Conservation (phyloP, 2,113 vertebrate genomes). For the Canis aureus region DNA sequence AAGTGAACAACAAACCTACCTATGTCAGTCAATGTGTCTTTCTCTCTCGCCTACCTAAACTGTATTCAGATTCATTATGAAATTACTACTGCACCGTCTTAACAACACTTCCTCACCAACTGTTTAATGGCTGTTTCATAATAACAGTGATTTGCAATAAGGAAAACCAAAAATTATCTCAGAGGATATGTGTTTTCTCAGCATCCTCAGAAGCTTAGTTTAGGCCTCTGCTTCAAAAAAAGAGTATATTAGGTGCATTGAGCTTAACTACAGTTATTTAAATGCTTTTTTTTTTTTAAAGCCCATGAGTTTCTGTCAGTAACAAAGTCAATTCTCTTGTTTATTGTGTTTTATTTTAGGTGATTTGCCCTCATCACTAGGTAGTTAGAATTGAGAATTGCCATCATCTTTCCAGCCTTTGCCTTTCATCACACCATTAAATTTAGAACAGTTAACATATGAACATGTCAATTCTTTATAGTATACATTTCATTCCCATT, state of each 20-base stretch:
- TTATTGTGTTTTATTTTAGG: slow-evolving; percentile 36
- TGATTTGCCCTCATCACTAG: not conserved
- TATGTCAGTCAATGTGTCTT: not conserved
- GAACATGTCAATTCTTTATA: not conserved
- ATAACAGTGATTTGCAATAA: slow-evolving; percentile 52
- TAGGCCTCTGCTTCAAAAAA: slow-evolving; percentile 39
- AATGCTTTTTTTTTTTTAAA: not conserved
- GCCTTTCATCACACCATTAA: not conserved
- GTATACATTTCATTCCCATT: not conserved
- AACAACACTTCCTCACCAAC: not conserved
- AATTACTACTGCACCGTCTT: not conserved
- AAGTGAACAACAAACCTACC: not conserved
- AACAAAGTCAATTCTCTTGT: slow-evolving; percentile 15
- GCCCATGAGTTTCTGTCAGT: not conserved
- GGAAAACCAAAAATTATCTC: slow-evolving; percentile 62
- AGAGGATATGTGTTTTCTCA: slow-evolving; percentile 36
- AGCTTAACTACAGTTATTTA: slow-evolving; percentile 35
- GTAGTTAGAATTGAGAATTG: slow-evolving; percentile 6
- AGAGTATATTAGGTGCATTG: slow-evolving; percentile 51
- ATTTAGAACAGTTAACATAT: not conserved
- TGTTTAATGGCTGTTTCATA: not conserved
- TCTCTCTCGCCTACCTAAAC: not conserved
- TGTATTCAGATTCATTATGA: not conserved
- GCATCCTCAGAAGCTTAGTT: slow-evolving; percentile 34
- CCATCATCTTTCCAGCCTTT: not conserved